A percentile compares a stretch with the other conserved stretches of the same genome.
Evolutionary conservation across 1,140 invertebrate genomes (phyloP).

Genomic region (Medauroidea extradentata): DNA sequence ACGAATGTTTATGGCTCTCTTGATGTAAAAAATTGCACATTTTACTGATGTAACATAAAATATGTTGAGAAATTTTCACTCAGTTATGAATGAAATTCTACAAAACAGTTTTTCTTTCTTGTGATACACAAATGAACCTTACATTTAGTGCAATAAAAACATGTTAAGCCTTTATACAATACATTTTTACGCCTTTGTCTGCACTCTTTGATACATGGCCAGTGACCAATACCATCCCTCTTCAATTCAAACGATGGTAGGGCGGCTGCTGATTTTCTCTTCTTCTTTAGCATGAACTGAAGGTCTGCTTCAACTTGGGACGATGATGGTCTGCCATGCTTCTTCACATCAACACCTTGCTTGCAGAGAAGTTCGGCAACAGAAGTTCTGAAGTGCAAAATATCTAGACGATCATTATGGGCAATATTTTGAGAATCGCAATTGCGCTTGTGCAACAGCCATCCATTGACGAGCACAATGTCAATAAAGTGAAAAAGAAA

Average conservation of each 20-base stretch:
- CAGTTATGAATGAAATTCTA: background rate
- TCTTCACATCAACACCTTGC: background rate
- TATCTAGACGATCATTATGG: background rate
- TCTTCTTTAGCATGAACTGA: background rate
- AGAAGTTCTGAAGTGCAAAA: background rate
- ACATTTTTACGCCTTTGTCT: background rate
- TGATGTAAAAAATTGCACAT: too few species aligned
- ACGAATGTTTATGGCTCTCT: too few species aligned
- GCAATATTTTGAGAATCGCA: background rate
- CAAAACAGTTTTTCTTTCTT: background rate
- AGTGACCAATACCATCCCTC: background rate
- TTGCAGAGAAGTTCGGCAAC: background rate
- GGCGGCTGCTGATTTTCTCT: background rate
- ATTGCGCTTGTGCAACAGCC: conserved; percentile 17
- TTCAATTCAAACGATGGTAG: background rate
- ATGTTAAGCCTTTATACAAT: background rate
- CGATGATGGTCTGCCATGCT: background rate
- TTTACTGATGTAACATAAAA: too few species aligned
- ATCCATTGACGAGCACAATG: conserved; percentile 15
- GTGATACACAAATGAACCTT: background rate
- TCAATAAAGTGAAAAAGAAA: conserved; percentile 20
- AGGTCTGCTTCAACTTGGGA: background rate
- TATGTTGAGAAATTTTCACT: too few species aligned
- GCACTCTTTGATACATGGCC: background rate
- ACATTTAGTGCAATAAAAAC: background rate